Evolutionary conservation across 1,140 invertebrate genomes (phyloP).

Genomic region (Drosophila navojoa): DNA sequence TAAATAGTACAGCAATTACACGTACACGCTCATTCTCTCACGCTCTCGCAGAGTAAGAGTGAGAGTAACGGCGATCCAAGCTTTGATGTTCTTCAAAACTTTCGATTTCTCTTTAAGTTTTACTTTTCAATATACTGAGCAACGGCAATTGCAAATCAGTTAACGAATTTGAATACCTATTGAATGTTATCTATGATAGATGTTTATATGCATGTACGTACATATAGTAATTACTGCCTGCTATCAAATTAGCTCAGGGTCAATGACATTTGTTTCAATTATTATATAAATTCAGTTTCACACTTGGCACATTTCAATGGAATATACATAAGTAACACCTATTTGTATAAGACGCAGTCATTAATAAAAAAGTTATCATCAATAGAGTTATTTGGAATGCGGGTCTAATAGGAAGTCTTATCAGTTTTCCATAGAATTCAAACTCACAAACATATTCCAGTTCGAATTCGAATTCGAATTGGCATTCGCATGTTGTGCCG

Average conservation of each 20-base stretch:
- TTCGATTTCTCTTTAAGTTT: no score
- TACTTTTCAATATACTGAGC: no score
- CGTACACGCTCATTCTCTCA: no score
- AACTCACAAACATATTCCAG: neutral
- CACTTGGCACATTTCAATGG: neutral
- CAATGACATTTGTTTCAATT: conserved; percentile 50
- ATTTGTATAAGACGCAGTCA: neutral
- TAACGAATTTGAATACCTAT: neutral
- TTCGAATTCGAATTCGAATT: conserved; percentile 1
- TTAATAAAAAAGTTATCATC: neutral
- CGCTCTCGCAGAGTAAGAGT: no score
- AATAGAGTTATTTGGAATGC: neutral
- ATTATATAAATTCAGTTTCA: neutral
- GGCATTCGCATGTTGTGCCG: conserved; percentile 22
- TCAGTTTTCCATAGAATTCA: conserved; percentile 32
- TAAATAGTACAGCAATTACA: no score
- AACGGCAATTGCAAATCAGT: neutral
- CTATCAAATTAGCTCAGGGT: conserved; percentile 54
- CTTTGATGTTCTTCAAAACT: no score
- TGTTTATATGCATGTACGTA: conserved; percentile 2
- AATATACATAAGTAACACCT: neutral
- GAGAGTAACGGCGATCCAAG: no score
- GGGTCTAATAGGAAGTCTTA: neutral
- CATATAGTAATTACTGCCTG: conserved; percentile 43
- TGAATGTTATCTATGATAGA: conserved; percentile 16